Percentiles rank a stretch among this genome's conserved stretches.
Conservation (phyloP, 2,113 vertebrate species). For the Channa maculata region DNA sequence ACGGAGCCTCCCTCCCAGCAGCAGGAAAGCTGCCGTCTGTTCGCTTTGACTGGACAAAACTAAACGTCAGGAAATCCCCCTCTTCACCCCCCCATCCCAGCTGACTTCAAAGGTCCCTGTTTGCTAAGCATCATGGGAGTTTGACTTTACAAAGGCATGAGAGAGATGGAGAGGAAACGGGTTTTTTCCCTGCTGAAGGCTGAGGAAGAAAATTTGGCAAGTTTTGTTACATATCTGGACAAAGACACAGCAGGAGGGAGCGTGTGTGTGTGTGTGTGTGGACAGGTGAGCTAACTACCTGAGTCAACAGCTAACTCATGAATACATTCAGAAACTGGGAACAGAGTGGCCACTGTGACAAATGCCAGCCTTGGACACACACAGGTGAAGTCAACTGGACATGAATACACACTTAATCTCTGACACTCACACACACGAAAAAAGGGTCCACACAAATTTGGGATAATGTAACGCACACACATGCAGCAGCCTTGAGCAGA, state of each 20-base stretch:
- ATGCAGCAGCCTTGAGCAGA: slow-evolving; percentile 33
- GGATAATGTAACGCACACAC: slow-evolving; percentile 24
- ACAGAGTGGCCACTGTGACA: slow-evolving; percentile 55
- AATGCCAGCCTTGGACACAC: slow-evolving; percentile 65
- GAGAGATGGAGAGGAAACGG: slow-evolving; percentile 24
- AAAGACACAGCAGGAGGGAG: slow-evolving; percentile 58
- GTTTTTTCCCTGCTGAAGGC: slow-evolving; percentile 41
- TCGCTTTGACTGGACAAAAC: slow-evolving; percentile 41
- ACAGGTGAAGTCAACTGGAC: slow-evolving; percentile 33
- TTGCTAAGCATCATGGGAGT: slow-evolving; percentile 73
- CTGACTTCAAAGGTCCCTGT: slow-evolving; percentile 51
- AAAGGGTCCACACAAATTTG: slow-evolving; percentile 13
- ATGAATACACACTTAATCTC: slow-evolving; percentile 53
- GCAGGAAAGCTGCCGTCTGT: slow-evolving; percentile 53
- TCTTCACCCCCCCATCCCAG: background rate
- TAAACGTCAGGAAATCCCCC: slow-evolving; percentile 45
- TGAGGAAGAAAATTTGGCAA: slow-evolving; percentile 54
- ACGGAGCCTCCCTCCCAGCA: slow-evolving; percentile 4
- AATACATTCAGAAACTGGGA: slow-evolving; percentile 72
- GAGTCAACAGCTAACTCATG: slow-evolving; percentile 74
- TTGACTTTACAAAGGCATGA: slow-evolving; percentile 53
- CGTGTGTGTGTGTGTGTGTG: slow-evolving; percentile 34
- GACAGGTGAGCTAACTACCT: slow-evolving; percentile 67
- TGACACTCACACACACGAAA: slow-evolving; percentile 49
- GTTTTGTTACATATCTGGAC: slow-evolving; percentile 44